These are phyloP conservation scores for Melieria omissa DNA, from an alignment of 2,888 invertebrate species.

Conservation along the genomic window DNA sequence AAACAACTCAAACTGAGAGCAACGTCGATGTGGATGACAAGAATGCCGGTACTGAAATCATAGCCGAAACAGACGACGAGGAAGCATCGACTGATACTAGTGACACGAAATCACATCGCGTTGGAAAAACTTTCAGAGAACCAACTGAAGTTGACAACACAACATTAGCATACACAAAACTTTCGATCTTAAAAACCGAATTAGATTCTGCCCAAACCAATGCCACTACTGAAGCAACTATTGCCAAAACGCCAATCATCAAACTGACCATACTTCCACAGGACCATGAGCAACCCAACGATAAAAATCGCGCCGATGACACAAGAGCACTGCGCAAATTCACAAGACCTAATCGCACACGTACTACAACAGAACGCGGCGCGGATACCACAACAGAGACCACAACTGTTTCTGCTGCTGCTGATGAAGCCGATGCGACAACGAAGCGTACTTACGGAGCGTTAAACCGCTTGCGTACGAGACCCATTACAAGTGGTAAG, in stretches of 20 bases:
- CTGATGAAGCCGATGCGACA: neutral
- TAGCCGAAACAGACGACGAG: slow-evolving; percentile 36
- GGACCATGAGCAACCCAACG: neutral
- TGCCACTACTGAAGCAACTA: slow-evolving; percentile 32
- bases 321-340: slow-evolving; percentile 43
- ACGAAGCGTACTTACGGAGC: slow-evolving; percentile 13
- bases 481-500: neutral
- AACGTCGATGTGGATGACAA: neutral
- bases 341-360: slow-evolving; percentile 41
- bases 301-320: slow-evolving; percentile 36
- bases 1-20: no score
- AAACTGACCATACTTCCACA: slow-evolving; percentile 39
- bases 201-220: slow-evolving; percentile 27
- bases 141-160: slow-evolving; percentile 6
- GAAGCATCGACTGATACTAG: slow-evolving; percentile 12
- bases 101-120: slow-evolving; percentile 35
- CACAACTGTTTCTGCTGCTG: neutral
- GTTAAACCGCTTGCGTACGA: slow-evolving; percentile 10
- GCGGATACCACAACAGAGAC: slow-evolving; percentile 2
- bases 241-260: slow-evolving; percentile 38
- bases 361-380: slow-evolving; percentile 26
- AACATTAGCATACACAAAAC: slow-evolving; percentile 1
- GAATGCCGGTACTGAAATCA: slow-evolving; percentile 6
- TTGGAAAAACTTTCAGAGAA: slow-evolving; percentile 50
- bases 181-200: slow-evolving; percentile 25